A percentile compares a stretch with the other conserved stretches of the same genome.
Conservation (phyloP, 2,888 invertebrate species). For the Hypomecis punctinalis region DNA sequence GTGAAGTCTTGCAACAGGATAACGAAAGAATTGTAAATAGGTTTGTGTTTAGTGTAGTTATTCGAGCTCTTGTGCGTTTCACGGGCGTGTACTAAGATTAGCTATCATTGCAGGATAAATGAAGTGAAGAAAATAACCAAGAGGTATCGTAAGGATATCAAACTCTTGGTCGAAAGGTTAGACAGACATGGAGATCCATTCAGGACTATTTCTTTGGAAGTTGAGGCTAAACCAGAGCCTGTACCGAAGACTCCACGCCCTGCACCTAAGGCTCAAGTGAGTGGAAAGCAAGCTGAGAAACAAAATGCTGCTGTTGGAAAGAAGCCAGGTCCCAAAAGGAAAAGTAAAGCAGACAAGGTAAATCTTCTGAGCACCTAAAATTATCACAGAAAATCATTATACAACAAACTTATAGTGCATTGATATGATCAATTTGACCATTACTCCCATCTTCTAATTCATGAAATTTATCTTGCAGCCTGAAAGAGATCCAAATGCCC, state of each 20-base stretch:
- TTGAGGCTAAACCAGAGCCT: conserved; percentile 74
- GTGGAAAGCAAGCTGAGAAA: conserved; percentile 67
- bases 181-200: conserved; percentile 90
- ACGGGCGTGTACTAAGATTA: conserved; percentile 43
- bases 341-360: conserved; percentile 86
- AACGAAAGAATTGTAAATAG: conserved; percentile 90
- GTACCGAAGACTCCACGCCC: conserved; percentile 57
- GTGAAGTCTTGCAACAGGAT: conserved; percentile 90
- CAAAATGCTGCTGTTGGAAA: conserved; percentile 63
- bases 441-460: not conserved
- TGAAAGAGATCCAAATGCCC: conserved; percentile 89
- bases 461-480: conserved; percentile 56
- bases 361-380: not conserved
- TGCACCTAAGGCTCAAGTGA: conserved; percentile 58
- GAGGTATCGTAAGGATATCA: conserved; percentile 88
- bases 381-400: not conserved
- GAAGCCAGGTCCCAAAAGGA: conserved; percentile 82
- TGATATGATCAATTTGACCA: not conserved
- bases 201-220: conserved; percentile 86
- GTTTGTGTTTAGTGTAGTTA: conserved; percentile 65
- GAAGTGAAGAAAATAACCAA: conserved; percentile 89
- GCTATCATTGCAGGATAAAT: conserved; percentile 84
- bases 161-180: conserved; percentile 87
- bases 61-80: conserved; percentile 44
- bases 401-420: not conserved